phyloP scores from a whole-genome alignment of 2,797 vertebrate genomes.

The Platalea minor region DNA sequence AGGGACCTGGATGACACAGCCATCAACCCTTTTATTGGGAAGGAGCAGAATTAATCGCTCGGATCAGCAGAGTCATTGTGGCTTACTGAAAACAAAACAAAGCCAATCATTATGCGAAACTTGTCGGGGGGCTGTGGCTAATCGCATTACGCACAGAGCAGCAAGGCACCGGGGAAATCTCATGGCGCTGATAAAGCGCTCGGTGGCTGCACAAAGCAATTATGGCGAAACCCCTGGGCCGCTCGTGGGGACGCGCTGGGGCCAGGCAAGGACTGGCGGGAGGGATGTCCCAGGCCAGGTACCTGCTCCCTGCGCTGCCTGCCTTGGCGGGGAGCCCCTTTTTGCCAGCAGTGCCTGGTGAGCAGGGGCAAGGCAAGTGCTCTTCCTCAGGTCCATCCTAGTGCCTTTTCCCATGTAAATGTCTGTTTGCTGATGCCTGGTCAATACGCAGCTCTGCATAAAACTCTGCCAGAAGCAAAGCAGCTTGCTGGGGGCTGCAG shows the following conservation, averaged over 20 bases:
- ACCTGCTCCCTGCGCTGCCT: neutral
- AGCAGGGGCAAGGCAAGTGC: fast-evolving
- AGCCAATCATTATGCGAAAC: constrained; percentile 19
- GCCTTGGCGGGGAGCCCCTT: neutral
- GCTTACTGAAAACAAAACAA: constrained; percentile 40
- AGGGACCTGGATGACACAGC: neutral
- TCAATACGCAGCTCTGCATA: fast-evolving
- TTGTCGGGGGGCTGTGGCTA: constrained; percentile 10
- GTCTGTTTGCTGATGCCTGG: too few relatives aligned
- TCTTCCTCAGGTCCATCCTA: neutral
- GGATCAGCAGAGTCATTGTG: constrained; percentile 14
- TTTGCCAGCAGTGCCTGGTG: fast-evolving
- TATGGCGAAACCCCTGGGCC: fast-evolving
- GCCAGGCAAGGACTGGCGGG: fast-evolving
- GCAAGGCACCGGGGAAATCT: neutral
- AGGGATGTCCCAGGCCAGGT: neutral
- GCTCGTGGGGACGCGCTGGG: fast-evolving
- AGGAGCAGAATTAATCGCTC: neutral
- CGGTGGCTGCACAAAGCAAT: neutral
- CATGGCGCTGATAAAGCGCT: neutral
- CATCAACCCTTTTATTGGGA: neutral
- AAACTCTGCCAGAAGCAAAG: neutral
- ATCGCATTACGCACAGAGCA: neutral
- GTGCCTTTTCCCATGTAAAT: fast-evolving
- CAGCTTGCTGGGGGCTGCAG: neutral